phyloP scores from a whole-genome alignment of 2,888 invertebrate genomes.

The Cyclophora punctaria region DNA sequence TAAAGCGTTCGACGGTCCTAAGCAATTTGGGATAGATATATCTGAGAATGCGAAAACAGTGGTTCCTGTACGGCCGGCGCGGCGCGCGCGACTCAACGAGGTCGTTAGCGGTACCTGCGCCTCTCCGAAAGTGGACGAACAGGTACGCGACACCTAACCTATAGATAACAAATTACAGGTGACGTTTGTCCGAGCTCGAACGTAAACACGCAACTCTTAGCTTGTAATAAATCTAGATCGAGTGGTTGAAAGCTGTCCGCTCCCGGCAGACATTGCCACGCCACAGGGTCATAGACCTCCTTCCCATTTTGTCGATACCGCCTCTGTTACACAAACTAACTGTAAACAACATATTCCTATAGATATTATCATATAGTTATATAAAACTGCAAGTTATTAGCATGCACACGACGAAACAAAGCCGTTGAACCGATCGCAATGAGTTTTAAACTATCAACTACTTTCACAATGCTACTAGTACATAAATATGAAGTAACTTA shows the following conservation, averaged over 20 bases:
- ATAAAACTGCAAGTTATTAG: conserved; percentile 32
- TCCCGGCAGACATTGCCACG: conserved; percentile 20
- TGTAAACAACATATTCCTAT: conserved; percentile 29
- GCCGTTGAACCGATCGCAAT: conserved; percentile 14
- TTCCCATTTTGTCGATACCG: conserved; percentile 33
- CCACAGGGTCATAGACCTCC: conserved; percentile 42
- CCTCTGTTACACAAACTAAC: conserved; percentile 34
- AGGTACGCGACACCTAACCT: conserved; percentile 71
- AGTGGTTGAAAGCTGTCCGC: conserved; percentile 43
- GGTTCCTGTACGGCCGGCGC: conserved; percentile 65
- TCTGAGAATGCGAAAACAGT: conserved; percentile 56
- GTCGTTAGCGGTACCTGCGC: conserved; percentile 72
- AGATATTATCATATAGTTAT: conserved; percentile 16
- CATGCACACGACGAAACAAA: conserved; percentile 26
- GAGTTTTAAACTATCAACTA: conserved; percentile 19
- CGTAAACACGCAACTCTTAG: conserved; percentile 34
- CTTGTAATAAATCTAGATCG: conserved; percentile 32
- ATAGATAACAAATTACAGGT: conserved; percentile 67
- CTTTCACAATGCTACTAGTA: conserved; percentile 22
- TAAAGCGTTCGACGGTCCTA: conserved; percentile 52
- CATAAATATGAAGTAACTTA: conserved; percentile 5
- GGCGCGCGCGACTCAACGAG: conserved; percentile 67
- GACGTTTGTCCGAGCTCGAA: conserved; percentile 37
- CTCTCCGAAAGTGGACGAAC: conserved; percentile 72
- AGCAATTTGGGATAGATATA: conserved; percentile 57